Conservation (phyloP, 2,797 vertebrate genomes). For the Podarcis lilfordi region DNA sequence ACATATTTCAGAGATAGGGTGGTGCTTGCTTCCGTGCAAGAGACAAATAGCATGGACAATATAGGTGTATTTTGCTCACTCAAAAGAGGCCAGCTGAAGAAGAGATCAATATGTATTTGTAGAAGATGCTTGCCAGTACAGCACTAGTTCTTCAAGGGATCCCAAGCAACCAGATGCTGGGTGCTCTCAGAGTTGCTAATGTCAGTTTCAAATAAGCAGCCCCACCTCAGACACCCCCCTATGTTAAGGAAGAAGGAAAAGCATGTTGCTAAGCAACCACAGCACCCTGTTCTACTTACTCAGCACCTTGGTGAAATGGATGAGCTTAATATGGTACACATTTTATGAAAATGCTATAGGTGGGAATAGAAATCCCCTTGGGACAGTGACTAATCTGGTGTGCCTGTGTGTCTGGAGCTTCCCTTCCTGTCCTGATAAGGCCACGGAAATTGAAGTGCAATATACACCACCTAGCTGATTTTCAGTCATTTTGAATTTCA, state of each 20-base stretch:
- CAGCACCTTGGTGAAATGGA: background rate
- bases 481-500: constrained; percentile 53
- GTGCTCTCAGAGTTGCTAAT: background rate
- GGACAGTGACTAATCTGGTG: background rate
- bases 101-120: background rate
- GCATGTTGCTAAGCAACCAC: constrained; percentile 8
- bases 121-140: background rate
- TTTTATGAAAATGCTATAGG: background rate
- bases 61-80: background rate
- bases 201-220: background rate
- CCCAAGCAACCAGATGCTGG: background rate
- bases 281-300: constrained; percentile 6
- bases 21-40: background rate
- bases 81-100: background rate
- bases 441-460: constrained; percentile 11
- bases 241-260: constrained; percentile 3
- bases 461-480: constrained; percentile 38
- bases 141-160: background rate
- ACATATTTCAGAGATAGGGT: background rate
- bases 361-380: background rate
- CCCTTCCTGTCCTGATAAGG: background rate
- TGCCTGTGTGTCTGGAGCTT: background rate
- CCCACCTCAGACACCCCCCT: background rate
- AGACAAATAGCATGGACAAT: background rate
- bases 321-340: constrained; percentile 4